Evolutionary conservation across 2,888 invertebrate species (phyloP).

Genomic region (Ametastegia equiseti): DNA sequence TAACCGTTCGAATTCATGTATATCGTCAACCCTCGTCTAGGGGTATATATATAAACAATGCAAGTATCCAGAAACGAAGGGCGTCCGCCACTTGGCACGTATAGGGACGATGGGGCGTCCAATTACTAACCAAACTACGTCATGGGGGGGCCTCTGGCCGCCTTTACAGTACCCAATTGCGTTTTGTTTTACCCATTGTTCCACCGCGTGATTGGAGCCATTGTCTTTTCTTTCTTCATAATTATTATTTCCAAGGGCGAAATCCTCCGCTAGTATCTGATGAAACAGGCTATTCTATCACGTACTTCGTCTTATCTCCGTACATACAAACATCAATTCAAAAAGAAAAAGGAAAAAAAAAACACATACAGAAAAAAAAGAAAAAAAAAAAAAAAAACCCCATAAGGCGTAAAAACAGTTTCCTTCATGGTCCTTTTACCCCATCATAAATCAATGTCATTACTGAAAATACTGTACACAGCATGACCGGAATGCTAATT

Average conservation of each 20-base stretch:
- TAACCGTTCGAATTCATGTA: constrained; percentile 32
- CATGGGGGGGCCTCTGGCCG: constrained; percentile 75
- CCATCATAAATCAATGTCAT: too few species aligned
- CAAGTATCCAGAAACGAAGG: constrained; percentile 69
- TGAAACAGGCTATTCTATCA: background rate
- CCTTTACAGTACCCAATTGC: constrained; percentile 66
- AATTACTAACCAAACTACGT: constrained; percentile 73
- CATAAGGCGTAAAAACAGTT: too few species aligned
- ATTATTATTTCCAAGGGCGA: constrained; percentile 62
- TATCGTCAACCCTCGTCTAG: constrained; percentile 51
- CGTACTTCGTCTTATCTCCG: background rate
- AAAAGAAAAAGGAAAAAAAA: too few species aligned
- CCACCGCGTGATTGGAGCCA: constrained; percentile 71
- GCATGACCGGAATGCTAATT: too few species aligned
- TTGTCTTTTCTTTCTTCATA: constrained; percentile 70
- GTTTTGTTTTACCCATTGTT: constrained; percentile 72
- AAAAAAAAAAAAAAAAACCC: too few species aligned
- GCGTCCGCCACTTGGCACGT: constrained; percentile 74
- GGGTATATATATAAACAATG: constrained; percentile 70
- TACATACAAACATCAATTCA: background rate
- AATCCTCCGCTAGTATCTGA: background rate
- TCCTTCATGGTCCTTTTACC: too few species aligned
- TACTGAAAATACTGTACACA: too few species aligned
- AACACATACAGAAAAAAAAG: too few species aligned
- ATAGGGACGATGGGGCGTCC: constrained; percentile 67